phyloP scores from a whole-genome alignment of 2,797 vertebrate species.

The Enteromius unitaeniatus region DNA sequence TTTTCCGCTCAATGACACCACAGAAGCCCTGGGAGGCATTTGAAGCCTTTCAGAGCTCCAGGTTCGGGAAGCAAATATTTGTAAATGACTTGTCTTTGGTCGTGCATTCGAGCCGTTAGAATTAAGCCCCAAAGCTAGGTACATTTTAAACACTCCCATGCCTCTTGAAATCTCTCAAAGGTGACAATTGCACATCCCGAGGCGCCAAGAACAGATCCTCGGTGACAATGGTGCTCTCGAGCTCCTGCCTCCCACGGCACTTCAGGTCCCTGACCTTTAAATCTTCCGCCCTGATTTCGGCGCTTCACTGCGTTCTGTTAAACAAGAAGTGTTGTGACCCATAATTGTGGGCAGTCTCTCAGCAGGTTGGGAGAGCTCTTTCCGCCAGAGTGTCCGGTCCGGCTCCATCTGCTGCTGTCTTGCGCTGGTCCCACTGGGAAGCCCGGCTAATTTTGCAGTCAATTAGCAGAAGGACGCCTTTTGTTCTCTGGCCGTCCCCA shows the following conservation, averaged over 20 bases:
- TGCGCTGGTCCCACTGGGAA: constrained; percentile 86
- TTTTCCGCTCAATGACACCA: constrained; percentile 39
- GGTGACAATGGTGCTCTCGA: neutral
- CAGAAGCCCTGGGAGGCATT: constrained; percentile 27
- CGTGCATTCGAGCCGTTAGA: neutral
- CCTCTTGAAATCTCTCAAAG: constrained; percentile 23
- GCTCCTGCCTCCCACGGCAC: constrained; percentile 12
- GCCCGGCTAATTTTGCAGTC: constrained; percentile 98
- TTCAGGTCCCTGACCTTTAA: constrained; percentile 74
- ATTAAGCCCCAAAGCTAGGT: constrained; percentile 1
- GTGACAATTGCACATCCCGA: constrained; percentile 15
- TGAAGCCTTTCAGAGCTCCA: constrained; percentile 22
- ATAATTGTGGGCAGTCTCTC: constrained; percentile 87
- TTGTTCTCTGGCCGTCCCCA: constrained; percentile 89
- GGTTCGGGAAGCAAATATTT: constrained; percentile 2
- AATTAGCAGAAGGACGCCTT: constrained; percentile 99
- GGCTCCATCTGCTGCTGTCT: constrained; percentile 93
- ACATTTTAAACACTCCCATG: neutral
- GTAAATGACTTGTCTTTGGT: constrained; percentile 39
- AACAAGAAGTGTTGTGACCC: constrained; percentile 92
- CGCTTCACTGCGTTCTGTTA: constrained; percentile 84
- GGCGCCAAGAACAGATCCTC: neutral
- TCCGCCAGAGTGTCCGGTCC: constrained; percentile 83
- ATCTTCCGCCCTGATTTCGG: constrained; percentile 72
- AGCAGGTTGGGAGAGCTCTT: constrained; percentile 86